Conservation (phyloP, 1,140 invertebrate species). For the Heterodera schachtii region DNA sequence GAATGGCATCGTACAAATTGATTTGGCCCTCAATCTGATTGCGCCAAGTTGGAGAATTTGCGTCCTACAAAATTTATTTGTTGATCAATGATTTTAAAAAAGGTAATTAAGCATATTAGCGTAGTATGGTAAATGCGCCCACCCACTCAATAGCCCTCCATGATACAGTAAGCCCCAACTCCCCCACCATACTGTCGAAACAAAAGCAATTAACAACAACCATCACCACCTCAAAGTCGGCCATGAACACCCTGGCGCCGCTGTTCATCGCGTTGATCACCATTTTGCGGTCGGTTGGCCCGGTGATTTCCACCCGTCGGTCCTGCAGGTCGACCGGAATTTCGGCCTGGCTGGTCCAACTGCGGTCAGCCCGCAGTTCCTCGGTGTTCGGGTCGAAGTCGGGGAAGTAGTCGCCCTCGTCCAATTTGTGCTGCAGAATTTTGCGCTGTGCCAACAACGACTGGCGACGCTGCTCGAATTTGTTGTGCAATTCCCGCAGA, state of each 20-base stretch:
- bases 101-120: too few species aligned
- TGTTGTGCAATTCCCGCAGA: constrained; percentile 56
- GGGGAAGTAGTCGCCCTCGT: constrained; percentile 59
- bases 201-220: too few species aligned
- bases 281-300: constrained; percentile 67
- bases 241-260: constrained; percentile 67
- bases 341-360: constrained; percentile 51
- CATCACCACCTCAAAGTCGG: constrained; percentile 66
- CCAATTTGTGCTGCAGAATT: constrained; percentile 52
- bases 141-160: too few species aligned
- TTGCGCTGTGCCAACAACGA: constrained; percentile 53
- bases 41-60: constrained; percentile 76
- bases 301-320: constrained; percentile 67
- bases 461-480: constrained; percentile 56
- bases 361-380: constrained; percentile 50
- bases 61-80: too few species aligned
- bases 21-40: constrained; percentile 74
- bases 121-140: too few species aligned
- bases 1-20: constrained; percentile 72
- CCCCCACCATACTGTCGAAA: too few species aligned
- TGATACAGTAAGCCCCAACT: too few species aligned
- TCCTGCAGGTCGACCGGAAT: constrained; percentile 59
- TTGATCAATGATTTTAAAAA: too few species aligned
- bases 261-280: constrained; percentile 66
- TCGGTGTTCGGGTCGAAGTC: constrained; percentile 60